phyloP scores from a whole-genome alignment of 2,113 vertebrate species.

The Pelecanus crispus region DNA sequence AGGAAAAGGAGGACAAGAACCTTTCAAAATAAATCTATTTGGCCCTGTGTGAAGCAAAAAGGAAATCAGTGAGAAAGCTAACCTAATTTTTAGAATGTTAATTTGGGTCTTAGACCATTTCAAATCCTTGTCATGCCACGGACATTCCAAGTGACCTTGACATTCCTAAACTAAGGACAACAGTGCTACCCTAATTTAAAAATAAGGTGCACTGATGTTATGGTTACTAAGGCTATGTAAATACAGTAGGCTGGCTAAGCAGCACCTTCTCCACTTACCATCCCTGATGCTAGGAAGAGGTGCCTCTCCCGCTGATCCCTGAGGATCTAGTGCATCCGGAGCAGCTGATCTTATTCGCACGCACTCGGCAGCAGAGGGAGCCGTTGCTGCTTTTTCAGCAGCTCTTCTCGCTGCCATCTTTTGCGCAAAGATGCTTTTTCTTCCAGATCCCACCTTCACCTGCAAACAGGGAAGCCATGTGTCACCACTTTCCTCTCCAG shows the following conservation, averaged over 20 bases:
- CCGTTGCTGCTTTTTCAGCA: conserved; percentile 50
- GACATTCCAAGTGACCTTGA: neutral
- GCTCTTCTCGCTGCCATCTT: conserved; percentile 85
- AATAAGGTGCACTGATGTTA: neutral
- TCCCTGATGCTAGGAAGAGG: neutral
- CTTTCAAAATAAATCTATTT: neutral
- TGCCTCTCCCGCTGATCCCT: neutral
- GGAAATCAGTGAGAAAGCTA: neutral
- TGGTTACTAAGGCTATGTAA: neutral
- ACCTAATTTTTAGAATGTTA: neutral
- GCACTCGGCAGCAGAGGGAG: neutral
- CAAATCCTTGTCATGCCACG: neutral
- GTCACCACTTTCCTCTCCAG: neutral
- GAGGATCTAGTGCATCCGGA: neutral
- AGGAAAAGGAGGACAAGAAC: neutral
- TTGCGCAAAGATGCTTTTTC: conserved; percentile 91
- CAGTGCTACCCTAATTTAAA: neutral
- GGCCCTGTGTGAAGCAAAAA: neutral
- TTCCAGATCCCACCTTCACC: conserved; percentile 67
- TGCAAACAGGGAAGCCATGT: conserved; percentile 2
- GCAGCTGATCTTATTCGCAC: neutral
- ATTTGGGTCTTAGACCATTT: neutral
- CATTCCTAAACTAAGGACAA: neutral
- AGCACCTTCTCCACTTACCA: conserved; percentile 12
- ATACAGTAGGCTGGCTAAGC: neutral